A percentile compares a stretch with the other conserved stretches of the same genome.
These are phyloP conservation scores for Ariopsis seemanni DNA, from an alignment of 2,113 vertebrate species.

Conservation along the genomic window DNA sequence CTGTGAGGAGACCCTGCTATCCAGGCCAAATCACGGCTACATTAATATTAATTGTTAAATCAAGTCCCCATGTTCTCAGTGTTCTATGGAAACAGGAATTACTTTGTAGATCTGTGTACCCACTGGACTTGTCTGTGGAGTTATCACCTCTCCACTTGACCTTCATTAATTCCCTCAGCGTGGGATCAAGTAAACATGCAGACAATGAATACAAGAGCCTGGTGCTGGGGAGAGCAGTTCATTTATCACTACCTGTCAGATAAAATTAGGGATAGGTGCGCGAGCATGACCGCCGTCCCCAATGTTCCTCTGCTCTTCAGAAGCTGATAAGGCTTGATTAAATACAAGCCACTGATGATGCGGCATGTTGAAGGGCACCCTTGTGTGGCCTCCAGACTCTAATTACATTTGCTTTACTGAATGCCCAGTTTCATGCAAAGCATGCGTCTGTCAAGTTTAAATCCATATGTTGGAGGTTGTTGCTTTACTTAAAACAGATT, in stretches of 20 bases:
- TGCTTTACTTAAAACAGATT: constrained; percentile 2
- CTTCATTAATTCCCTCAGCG: constrained; percentile 39
- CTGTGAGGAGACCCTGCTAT: no score
- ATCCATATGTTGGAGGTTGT: background rate
- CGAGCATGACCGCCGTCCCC: constrained; percentile 29
- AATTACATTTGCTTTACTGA: constrained; percentile 43
- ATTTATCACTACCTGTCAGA: constrained; percentile 44
- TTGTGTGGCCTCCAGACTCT: constrained; percentile 27
- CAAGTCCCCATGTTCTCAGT: background rate
- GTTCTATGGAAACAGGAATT: background rate
- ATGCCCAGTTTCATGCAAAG: constrained; percentile 8
- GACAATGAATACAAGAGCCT: constrained; percentile 15
- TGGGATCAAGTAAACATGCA: constrained; percentile 2
- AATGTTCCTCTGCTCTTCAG: constrained; percentile 24
- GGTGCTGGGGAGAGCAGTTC: constrained; percentile 21
- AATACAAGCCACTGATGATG: constrained; percentile 31
- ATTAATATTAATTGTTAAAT: background rate
- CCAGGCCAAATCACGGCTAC: background rate
- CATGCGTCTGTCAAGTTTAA: background rate
- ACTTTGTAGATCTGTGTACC: background rate
- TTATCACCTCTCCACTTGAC: constrained; percentile 42
- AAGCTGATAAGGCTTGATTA: constrained; percentile 47
- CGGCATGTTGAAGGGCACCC: constrained; percentile 30
- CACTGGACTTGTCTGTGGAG: constrained; percentile 9
- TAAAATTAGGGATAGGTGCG: constrained; percentile 22